Evolutionary conservation across 2,888 invertebrate genomes (phyloP), one percentile per base, ranked within the genome.

Genomic region (Stictocephala bisonia): DNA sequence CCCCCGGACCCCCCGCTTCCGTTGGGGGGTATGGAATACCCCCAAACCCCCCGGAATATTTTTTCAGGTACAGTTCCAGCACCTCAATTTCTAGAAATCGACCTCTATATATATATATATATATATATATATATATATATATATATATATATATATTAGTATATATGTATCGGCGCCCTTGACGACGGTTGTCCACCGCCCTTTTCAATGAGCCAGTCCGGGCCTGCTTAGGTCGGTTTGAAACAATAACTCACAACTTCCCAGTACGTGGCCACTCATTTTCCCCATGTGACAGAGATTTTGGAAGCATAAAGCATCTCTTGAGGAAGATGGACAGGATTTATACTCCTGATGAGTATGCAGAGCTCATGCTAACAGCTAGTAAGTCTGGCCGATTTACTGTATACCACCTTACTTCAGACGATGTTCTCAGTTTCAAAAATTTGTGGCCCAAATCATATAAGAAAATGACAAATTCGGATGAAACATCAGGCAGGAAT

Each of bases 201-300:
- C n/a, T n/a, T n/a, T n/a, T n/a, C n/a, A n/a, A n/a, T n/a, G n/a
- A n/a, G n/a, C n/a, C n/a, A n/a, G n/a, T n/a, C n/a, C n/a, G n/a
- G n/a, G n/a, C n/a, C n/a, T n/a, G n/a, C n/a, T n/a, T n/a, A 27
- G 50, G 48, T 26, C 35, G 50, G 41, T 72, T 72, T 67, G 66
- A 67, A 20, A 60, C 56, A 18, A 53, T 72, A 35, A 69, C 53
- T 20, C 69, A 69, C 48, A 35, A n/a, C 35, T 53, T 69, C 18
- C 69, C 51, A 20, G 44, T 72, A 11, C 35, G 72, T 35, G 53
- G 72, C 15, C 53, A 67, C 27, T 72, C 72, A 22, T 71, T 71
- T 64, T 48, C 48, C 6, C 71, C 44, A 26, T 71, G 71, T 44
- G 48, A 71, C 48, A 13, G 70, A 27, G 44, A 48, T 58, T 71